Evolutionary conservation across 2,888 invertebrate species (phyloP), one percentile per base, ranked within the genome.

Genomic region (Hemistola chrysoprasaria): DNA sequence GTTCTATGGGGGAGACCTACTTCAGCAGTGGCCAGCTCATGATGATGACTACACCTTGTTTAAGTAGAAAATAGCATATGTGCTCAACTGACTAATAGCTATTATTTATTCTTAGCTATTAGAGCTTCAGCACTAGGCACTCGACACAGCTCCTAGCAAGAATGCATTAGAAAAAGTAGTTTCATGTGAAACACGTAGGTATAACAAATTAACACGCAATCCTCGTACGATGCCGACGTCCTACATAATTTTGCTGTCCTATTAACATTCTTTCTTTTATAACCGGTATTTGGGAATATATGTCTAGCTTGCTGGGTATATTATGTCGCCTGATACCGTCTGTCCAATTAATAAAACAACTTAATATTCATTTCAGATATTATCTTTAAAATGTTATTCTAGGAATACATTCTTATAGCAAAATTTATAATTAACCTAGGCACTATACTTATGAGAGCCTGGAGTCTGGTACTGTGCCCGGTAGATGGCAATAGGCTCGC

Each of bases 251-350:
- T 64, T 57, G 59, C 42, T 53, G 58, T 47, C 56, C 63, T 59
- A 70, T 73, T 71, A 68, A 65, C 65, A 73, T 71, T 74, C 49
- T 71, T 72, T 66, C 39, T 47, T 56, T 59, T 41, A 59, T 62
- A 70, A 68, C 65, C 59, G 53, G 67, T 68, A 57, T 54, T 51
- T 49, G 42, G 47, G 43, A 50, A 54, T 50, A 55, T 26, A 11
- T 21, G 30, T 33, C 33, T 49, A 45, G 25, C 40, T 40, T 37
- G 48, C 47, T 47, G 27, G 25, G 37, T 33, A 16, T 16, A n/a
- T n/a, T n/a, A 37, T 41, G 46, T 44, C 29, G 29, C 22, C 24
- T 32, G 24, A 37, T 37, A 39, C 32, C 42, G 36, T 27, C 31
- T 38, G 36, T 40, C 10, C 38, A 44, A 39, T 44, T 44, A 39